phyloP scores from a whole-genome alignment of 2,888 invertebrate genomes.

The Phasia obesa region DNA sequence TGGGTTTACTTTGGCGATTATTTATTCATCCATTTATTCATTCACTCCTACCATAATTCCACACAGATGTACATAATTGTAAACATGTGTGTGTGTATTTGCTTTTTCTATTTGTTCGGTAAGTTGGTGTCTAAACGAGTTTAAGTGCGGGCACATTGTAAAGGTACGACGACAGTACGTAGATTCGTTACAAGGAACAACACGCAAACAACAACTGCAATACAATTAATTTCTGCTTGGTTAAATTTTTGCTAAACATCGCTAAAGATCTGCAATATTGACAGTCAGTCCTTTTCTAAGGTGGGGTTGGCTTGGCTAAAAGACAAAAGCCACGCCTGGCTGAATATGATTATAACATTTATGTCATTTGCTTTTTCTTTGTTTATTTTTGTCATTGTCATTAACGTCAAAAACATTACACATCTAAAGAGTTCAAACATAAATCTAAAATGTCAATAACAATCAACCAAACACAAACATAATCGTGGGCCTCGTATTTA shows the following conservation, averaged over 20 bases:
- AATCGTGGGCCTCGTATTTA: not conserved
- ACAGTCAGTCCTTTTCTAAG: slow-evolving; percentile 51
- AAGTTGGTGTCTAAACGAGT: not conserved
- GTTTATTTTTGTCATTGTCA: slow-evolving; percentile 47
- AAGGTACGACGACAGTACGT: not conserved
- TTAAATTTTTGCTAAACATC: slow-evolving; percentile 33
- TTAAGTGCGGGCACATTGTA: slow-evolving; percentile 17
- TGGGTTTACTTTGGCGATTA: slow-evolving; percentile 13
- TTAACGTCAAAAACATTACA: slow-evolving; percentile 41
- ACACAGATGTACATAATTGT: not conserved
- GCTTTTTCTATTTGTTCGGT: slow-evolving; percentile 14
- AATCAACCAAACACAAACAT: not conserved
- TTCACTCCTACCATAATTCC: slow-evolving; percentile 23
- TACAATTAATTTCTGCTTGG: slow-evolving; percentile 63
- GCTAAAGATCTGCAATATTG: slow-evolving; percentile 33
- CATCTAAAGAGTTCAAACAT: not conserved
- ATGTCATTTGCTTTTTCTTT: slow-evolving; percentile 5
- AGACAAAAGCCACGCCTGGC: slow-evolving; percentile 58
- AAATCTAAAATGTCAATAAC: slow-evolving; percentile 15
- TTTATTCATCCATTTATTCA: not conserved
- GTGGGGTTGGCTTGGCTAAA: slow-evolving; percentile 53
- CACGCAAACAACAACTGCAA: slow-evolving; percentile 32
- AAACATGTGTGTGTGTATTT: not conserved
- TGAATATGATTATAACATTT: slow-evolving; percentile 25
- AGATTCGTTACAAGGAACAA: not conserved